These are phyloP conservation scores for Drosophila koepferae DNA, from an alignment of 2,888 invertebrate genomes.

Conservation along the genomic window DNA sequence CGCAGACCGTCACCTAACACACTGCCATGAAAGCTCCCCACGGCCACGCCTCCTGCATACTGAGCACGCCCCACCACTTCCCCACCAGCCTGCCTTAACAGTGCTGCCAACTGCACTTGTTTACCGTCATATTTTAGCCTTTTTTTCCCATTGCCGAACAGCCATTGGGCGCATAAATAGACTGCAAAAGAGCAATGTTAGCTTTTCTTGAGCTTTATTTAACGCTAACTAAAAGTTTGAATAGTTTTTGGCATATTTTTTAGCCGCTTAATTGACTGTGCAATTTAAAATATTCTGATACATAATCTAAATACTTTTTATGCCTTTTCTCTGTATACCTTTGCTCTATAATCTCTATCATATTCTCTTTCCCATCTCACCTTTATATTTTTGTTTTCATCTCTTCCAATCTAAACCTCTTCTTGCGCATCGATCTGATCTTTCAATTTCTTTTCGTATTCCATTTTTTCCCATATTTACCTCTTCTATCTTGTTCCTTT, in stretches of 20 bases:
- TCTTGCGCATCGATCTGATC: background rate
- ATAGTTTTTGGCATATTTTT: background rate
- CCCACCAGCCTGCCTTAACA: background rate
- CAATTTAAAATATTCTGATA: too few species aligned
- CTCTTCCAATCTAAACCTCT: background rate
- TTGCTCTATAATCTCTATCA: background rate
- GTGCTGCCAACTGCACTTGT: conserved; percentile 2
- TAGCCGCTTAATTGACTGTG: too few species aligned
- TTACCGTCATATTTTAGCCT: background rate
- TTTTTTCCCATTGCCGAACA: background rate
- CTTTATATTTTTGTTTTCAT: background rate
- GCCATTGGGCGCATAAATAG: background rate
- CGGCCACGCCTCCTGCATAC: background rate
- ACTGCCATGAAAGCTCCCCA: conserved; percentile 10
- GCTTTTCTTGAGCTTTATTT: background rate
- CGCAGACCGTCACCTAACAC: conserved; percentile 55
- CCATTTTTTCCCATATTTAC: background rate
- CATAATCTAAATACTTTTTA: too few species aligned
- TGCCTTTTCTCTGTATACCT: background rate
- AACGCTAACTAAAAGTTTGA: background rate
- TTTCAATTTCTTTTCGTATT: background rate
- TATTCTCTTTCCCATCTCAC: background rate
- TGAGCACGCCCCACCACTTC: too few species aligned
- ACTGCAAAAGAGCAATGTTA: background rate
- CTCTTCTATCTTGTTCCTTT: background rate